Evolutionary conservation across 2,888 invertebrate genomes (phyloP).

Genomic region (Hydriomena furcata): DNA sequence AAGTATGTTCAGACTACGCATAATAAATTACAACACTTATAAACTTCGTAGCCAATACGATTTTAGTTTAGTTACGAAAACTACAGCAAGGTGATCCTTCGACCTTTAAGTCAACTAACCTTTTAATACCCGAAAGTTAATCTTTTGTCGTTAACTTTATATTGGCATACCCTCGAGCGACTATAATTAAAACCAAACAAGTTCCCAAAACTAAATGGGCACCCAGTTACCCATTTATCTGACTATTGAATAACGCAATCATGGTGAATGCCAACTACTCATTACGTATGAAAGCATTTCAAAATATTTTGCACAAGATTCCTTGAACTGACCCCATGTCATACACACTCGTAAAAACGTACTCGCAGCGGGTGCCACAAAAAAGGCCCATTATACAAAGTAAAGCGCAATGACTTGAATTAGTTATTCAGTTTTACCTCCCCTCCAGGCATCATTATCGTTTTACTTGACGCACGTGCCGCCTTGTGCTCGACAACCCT

Average conservation of each 20-base stretch:
- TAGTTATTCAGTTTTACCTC: constrained; percentile 80
- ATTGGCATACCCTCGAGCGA: constrained; percentile 38
- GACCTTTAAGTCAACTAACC: constrained; percentile 48
- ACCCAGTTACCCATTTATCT: constrained; percentile 21
- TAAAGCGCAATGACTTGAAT: constrained; percentile 78
- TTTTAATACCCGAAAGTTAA: constrained; percentile 43
- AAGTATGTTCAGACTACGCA: neutral
- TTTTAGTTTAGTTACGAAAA: constrained; percentile 34
- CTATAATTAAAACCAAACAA: constrained; percentile 38
- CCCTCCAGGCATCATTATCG: constrained; percentile 79
- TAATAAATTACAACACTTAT: constrained; percentile 17
- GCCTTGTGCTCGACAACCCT: constrained; percentile 62
- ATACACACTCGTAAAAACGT: constrained; percentile 40
- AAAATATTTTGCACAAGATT: constrained; percentile 65
- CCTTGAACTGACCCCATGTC: constrained; percentile 54
- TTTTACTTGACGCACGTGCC: constrained; percentile 77
- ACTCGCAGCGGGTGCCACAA: constrained; percentile 66
- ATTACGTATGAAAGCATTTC: constrained; percentile 40
- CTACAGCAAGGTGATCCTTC: constrained; percentile 45
- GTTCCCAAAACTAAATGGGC: constrained; percentile 30
- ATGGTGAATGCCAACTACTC: constrained; percentile 32
- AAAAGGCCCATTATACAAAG: constrained; percentile 64
- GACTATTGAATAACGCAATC: constrained; percentile 23
- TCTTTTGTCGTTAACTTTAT: constrained; percentile 42
- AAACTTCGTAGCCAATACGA: constrained; percentile 23